Evolutionary conservation across 2,888 invertebrate genomes (phyloP).

Genomic region (Pristionchus arcanus): DNA sequence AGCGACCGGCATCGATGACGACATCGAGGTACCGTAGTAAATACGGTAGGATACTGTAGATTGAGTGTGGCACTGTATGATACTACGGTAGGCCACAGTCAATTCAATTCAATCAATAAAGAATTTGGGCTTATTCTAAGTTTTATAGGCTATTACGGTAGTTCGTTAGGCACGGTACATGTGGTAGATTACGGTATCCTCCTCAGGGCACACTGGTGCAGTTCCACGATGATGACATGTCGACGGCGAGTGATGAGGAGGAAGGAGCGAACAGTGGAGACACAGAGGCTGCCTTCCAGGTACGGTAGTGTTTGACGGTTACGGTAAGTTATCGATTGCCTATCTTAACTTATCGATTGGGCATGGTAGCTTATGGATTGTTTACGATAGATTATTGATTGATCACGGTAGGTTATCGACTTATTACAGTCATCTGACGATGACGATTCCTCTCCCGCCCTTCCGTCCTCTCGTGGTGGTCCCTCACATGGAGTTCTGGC

Average conservation of each 20-base stretch:
- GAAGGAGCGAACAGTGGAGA: constrained; percentile 37
- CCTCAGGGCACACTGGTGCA: constrained; percentile 42
- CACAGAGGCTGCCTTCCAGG: constrained; percentile 32
- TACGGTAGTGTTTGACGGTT: neutral
- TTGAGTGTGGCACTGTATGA: neutral
- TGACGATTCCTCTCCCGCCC: neutral
- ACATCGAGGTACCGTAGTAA: constrained; percentile 9
- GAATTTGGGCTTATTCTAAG: too few species aligned
- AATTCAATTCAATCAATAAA: too few species aligned
- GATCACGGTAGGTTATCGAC: neutral
- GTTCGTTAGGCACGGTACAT: neutral
- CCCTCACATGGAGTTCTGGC: constrained; percentile 49
- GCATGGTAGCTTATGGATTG: neutral
- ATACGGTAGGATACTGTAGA: neutral
- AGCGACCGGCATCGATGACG: constrained; percentile 11
- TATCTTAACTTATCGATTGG: neutral
- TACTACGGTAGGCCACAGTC: neutral
- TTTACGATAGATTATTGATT: neutral
- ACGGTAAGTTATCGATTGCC: neutral
- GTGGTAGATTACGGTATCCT: neutral
- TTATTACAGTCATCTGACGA: constrained; percentile 40
- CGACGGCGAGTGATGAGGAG: constrained; percentile 50
- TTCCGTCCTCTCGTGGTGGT: constrained; percentile 5
- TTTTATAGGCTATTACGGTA: neutral
- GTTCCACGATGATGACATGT: constrained; percentile 53